These are phyloP conservation scores for Bruchidius siliquastri DNA, from an alignment of 2,888 invertebrate genomes.

Conservation along the genomic window DNA sequence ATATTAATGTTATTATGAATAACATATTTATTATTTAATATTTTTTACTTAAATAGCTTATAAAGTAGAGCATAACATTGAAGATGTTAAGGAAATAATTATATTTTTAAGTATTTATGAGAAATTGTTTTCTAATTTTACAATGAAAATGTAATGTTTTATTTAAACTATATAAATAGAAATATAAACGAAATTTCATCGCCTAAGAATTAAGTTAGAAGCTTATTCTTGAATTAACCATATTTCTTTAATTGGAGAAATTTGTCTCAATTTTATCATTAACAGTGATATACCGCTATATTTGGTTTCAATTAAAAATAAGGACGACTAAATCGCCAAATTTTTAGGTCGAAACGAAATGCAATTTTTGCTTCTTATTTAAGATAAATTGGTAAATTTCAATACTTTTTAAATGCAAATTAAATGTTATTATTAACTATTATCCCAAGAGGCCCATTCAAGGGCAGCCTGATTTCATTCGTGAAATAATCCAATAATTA, in stretches of 20 bases:
- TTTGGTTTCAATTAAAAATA: constrained; percentile 49
- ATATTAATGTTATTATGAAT: constrained; percentile 16
- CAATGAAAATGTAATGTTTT: constrained; percentile 64
- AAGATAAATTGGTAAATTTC: constrained; percentile 44
- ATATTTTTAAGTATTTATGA: constrained; percentile 36
- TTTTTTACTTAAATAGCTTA: constrained; percentile 46
- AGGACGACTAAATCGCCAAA: constrained; percentile 41
- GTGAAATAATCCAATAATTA: constrained; percentile 52
- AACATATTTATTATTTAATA: constrained; percentile 5
- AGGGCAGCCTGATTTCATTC: constrained; percentile 60
- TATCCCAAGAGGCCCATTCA: constrained; percentile 49
- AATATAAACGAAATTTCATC: constrained; percentile 49
- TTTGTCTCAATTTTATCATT: constrained; percentile 10
- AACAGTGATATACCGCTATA: constrained; percentile 14
- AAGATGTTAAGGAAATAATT: constrained; percentile 46
- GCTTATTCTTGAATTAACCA: constrained; percentile 48
- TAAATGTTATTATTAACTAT: constrained; percentile 50
- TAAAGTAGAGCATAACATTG: constrained; percentile 46
- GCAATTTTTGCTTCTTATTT: constrained; percentile 49
- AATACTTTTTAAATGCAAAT: constrained; percentile 50
- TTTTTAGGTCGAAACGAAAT: constrained; percentile 54
- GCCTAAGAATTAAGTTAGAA: constrained; percentile 59
- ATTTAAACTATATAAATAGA: constrained; percentile 61
- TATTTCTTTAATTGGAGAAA: constrained; percentile 54
- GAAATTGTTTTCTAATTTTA: constrained; percentile 52